Percentiles rank a stretch among this genome's conserved stretches.
These are phyloP conservation scores for Hippoglossus hippoglossus DNA, from an alignment of 2,797 vertebrate genomes.

Conservation along the genomic window DNA sequence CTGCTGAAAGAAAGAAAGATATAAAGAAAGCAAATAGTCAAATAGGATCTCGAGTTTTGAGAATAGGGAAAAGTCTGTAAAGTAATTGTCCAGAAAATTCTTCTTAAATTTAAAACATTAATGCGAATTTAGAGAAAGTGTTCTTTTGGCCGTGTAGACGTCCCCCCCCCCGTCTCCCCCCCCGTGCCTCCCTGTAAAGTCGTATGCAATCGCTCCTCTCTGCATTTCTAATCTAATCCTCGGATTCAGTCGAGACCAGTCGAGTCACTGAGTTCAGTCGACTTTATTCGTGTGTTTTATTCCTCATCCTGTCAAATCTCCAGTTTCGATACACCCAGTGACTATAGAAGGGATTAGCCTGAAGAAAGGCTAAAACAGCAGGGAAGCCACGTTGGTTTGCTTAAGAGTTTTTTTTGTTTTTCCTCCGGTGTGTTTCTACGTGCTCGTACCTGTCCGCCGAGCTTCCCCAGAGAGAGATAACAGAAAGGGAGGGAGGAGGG, in stretches of 20 bases:
- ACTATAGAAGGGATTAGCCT: slow-evolving; percentile 21
- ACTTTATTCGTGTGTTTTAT: slow-evolving; percentile 19
- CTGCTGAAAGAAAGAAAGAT: no score
- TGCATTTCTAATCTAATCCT: neutral
- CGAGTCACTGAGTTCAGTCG: neutral
- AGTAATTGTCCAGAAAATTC: no score
- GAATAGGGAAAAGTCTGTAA: no score
- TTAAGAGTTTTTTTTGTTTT: slow-evolving; percentile 30
- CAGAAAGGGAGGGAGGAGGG: slow-evolving; percentile 38
- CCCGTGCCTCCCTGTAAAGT: no score
- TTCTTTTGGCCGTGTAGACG: no score
- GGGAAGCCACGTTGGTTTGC: slow-evolving; percentile 18
- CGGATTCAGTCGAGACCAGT: slow-evolving; percentile 7
- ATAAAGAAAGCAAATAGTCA: no score
- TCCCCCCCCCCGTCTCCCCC: no score
- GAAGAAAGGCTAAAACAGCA: slow-evolving; percentile 20
- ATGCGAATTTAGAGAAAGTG: no score
- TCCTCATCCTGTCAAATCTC: slow-evolving; percentile 20
- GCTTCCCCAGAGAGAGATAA: slow-evolving; percentile 40
- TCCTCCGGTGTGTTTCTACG: slow-evolving; percentile 9
- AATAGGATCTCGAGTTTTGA: no score
- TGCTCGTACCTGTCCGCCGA: slow-evolving; percentile 67
- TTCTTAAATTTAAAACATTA: no score
- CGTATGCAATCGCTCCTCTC: neutral
- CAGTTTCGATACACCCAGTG: slow-evolving; percentile 57